Percentiles rank a stretch among this genome's conserved stretches.
These are phyloP conservation scores for Sinosuthora webbiana DNA, from an alignment of 2,113 vertebrate genomes.

Conservation along the genomic window DNA sequence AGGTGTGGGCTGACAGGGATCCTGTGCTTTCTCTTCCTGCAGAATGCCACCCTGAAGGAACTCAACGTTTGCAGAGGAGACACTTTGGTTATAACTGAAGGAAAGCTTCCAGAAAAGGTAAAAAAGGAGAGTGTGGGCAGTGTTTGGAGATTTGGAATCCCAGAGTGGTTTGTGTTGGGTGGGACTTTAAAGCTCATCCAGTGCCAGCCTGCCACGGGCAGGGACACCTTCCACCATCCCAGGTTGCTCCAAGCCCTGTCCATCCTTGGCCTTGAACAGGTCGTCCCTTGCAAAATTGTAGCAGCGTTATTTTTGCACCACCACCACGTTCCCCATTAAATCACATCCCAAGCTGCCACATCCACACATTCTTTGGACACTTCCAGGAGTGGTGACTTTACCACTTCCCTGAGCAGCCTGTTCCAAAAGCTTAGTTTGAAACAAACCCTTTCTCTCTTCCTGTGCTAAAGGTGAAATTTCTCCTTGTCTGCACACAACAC, in stretches of 20 bases:
- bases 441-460: not conserved
- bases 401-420: not conserved
- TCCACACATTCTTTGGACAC: not conserved
- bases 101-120: constrained; percentile 86
- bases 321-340: fast-evolving
- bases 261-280: not conserved
- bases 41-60: constrained; percentile 86
- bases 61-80: constrained; percentile 85
- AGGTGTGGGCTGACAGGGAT: fast-evolving
- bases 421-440: not conserved
- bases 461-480: not conserved
- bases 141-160: not conserved
- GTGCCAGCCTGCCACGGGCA: not conserved
- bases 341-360: not conserved
- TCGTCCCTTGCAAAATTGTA: not conserved
- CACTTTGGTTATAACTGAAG: constrained; percentile 85
- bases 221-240: not conserved
- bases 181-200: not conserved
- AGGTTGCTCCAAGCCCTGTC: not conserved
- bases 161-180: not conserved
- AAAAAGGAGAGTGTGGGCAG: not conserved
- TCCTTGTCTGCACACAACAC: not conserved
- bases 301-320: not conserved
- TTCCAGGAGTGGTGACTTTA: not conserved
- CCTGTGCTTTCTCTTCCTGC: constrained; percentile 13